Evolutionary conservation across 2,888 invertebrate species (phyloP).

Genomic region (Metalampra italica): DNA sequence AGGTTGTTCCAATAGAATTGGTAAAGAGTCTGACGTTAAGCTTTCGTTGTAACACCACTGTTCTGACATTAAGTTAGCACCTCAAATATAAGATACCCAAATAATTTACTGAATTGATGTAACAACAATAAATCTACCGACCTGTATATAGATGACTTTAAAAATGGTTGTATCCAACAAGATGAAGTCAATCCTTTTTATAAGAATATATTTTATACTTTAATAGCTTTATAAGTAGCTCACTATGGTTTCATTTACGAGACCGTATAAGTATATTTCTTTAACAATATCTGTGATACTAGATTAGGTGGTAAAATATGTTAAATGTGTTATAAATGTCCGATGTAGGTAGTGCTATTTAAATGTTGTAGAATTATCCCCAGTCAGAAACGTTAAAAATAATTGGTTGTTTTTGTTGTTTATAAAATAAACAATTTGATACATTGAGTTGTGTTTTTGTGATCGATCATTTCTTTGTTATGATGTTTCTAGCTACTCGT

Average conservation of each 20-base stretch:
- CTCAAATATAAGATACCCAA: too few species aligned
- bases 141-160: neutral
- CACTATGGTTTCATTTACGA: conserved; percentile 12
- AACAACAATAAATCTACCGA: too few species aligned
- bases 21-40: too few species aligned
- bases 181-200: neutral
- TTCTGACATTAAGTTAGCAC: too few species aligned
- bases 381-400: conserved; percentile 56
- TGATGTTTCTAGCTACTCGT: too few species aligned
- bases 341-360: conserved; percentile 27
- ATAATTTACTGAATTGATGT: too few species aligned
- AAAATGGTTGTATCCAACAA: neutral
- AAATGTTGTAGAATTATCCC: conserved; percentile 40
- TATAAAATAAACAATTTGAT: conserved; percentile 66
- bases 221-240: neutral
- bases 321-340: too few species aligned
- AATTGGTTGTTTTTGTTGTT: conserved; percentile 62
- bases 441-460: conserved; percentile 15
- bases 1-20: too few species aligned
- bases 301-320: conserved; percentile 34
- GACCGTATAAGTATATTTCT: neutral
- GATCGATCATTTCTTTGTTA: neutral
- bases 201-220: neutral
- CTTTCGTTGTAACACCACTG: too few species aligned
- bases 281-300: conserved; percentile 61